phyloP scores from a whole-genome alignment of 2,888 invertebrate genomes.

The Hydrotaea cyrtoneurina region DNA sequence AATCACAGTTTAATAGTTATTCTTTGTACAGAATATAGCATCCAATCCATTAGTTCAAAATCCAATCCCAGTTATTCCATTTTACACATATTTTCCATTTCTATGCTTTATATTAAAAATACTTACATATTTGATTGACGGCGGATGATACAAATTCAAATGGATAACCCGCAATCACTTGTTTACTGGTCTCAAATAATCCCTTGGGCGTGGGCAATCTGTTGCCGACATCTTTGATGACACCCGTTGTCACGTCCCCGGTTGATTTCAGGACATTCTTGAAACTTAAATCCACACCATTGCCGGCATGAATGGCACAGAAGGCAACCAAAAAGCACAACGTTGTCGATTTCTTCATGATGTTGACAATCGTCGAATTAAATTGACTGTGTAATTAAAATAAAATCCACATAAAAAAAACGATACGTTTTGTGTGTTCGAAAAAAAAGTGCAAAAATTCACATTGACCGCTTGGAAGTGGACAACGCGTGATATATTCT shows the following conservation, averaged over 20 bases:
- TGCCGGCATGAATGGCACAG: not conserved
- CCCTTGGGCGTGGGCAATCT: constrained; percentile 73
- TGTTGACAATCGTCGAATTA: not conserved
- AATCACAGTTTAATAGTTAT: too few species aligned
- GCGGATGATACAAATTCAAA: constrained; percentile 75
- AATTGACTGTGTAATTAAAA: constrained; percentile 5
- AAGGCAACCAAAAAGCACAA: not conserved
- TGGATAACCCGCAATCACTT: constrained; percentile 78
- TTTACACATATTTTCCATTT: too few species aligned
- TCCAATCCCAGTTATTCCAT: too few species aligned
- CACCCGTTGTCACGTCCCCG: constrained; percentile 69
- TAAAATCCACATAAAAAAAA: not conserved
- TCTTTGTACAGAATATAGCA: too few species aligned
- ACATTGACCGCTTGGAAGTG: not conserved
- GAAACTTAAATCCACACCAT: constrained; percentile 68
- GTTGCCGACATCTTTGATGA: constrained; percentile 70
- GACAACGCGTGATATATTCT: constrained; percentile 46
- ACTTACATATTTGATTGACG: constrained; percentile 77
- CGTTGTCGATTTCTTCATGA: constrained; percentile 43
- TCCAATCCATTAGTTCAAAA: too few species aligned
- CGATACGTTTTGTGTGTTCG: not conserved
- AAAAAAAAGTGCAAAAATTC: not conserved
- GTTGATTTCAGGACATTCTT: constrained; percentile 72
- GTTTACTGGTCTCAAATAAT: constrained; percentile 75
- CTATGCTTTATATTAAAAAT: not conserved